Conservation (phyloP, 2,797 vertebrate species). For the Meriones psammophilus region DNA sequence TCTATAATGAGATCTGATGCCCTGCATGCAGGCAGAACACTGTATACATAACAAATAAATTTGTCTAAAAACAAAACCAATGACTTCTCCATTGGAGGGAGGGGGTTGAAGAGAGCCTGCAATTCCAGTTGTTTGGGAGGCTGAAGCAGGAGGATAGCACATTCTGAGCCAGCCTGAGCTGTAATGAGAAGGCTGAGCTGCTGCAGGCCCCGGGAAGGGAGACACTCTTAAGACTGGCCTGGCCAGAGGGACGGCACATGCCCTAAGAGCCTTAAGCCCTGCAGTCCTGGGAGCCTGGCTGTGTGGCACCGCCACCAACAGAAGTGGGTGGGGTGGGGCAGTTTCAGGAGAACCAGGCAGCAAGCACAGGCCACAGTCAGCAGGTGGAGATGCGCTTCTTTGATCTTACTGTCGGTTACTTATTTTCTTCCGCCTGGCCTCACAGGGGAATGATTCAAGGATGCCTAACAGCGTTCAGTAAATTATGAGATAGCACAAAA, state of each 20-base stretch:
- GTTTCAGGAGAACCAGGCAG: not conserved
- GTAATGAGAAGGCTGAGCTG: not conserved
- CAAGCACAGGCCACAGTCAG: not conserved
- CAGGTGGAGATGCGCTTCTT: not conserved
- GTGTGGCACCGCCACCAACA: not conserved
- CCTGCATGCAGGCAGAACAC: too few relatives aligned
- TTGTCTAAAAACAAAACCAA: not conserved
- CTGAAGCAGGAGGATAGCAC: not conserved
- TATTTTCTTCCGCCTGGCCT: conserved; percentile 53
- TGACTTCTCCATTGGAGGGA: not conserved
- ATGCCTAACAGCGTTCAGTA: not conserved
- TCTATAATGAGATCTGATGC: too few relatives aligned
- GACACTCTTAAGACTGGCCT: not conserved
- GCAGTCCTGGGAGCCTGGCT: not conserved
- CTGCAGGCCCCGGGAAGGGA: not conserved
- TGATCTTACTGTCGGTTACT: not conserved
- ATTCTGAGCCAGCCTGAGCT: not conserved
- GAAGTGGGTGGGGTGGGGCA: not conserved
- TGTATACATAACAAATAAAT: too few relatives aligned
- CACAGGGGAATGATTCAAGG: conserved; percentile 21
- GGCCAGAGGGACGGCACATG: not conserved
- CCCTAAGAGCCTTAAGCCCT: not conserved
- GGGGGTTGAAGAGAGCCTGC: not conserved
- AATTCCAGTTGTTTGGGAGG: not conserved
- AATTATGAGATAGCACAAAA: conserved; percentile 14